phyloP scores from a whole-genome alignment of 2,888 invertebrate species.

The Eristalis arbustorum region DNA sequence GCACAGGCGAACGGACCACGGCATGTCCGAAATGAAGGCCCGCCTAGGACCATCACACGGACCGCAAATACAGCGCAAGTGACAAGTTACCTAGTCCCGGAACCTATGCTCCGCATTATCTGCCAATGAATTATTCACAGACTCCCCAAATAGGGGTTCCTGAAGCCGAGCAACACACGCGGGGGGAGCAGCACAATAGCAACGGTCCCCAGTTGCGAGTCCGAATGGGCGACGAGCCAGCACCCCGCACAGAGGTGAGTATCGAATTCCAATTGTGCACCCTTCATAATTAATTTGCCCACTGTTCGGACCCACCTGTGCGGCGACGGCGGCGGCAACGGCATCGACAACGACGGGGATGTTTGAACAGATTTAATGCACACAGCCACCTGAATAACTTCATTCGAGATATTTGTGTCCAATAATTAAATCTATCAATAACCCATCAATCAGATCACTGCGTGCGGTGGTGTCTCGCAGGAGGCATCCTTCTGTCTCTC shows the following conservation, averaged over 20 bases:
- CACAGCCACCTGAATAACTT: constrained; percentile 70
- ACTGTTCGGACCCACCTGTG: constrained; percentile 55
- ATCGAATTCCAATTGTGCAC: constrained; percentile 31
- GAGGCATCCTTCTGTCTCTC: constrained; percentile 2
- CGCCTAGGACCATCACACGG: constrained; percentile 39
- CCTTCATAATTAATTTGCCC: constrained; percentile 67
- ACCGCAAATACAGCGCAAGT: constrained; percentile 64
- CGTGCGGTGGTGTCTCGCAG: constrained; percentile 17
- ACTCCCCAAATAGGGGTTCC: constrained; percentile 46
- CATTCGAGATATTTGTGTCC: constrained; percentile 69
- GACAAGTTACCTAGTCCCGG: constrained; percentile 64
- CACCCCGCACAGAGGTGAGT: constrained; percentile 20
- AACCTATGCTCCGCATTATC: constrained; percentile 65
- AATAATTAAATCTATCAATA: constrained; percentile 71
- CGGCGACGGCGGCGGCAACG: neutral
- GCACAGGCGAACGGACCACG: neutral
- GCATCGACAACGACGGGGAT: constrained; percentile 9
- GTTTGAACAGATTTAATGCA: constrained; percentile 66
- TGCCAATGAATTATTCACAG: constrained; percentile 68
- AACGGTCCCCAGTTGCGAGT: neutral
- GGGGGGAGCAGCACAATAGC: neutral
- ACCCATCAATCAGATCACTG: constrained; percentile 69
- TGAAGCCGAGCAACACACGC: neutral
- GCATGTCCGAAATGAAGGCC: constrained; percentile 29
- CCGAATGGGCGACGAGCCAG: neutral